Evolutionary conservation across 2,113 vertebrate species (phyloP), one percentile per base, ranked within the genome.

Genomic region (Camelus bactrianus): DNA sequence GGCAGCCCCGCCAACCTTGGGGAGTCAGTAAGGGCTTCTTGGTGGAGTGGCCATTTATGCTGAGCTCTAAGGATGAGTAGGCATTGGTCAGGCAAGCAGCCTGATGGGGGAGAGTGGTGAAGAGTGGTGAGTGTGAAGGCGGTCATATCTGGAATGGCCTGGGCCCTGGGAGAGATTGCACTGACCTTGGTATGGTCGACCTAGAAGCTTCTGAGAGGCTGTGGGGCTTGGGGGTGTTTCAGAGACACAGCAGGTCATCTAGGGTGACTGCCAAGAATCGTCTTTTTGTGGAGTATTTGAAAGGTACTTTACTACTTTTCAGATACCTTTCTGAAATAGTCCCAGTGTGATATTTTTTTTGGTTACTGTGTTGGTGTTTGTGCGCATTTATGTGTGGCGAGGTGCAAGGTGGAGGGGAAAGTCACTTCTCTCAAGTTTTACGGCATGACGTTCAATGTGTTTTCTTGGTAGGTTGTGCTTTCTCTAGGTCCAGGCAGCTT

Each of bases 281-380:
- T 96, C 6, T 54, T 91, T 93, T 93, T 91, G 83, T 87, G 67
- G 58, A 76, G 11, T 95, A 65, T 93, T 85, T 86, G 86, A 64
- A 94, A 94, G 58, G 35, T 24, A 82, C 24, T 92, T 94, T 88
- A 95, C 93, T 79, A 42, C 67, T 65, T 86, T 80, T 82, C 38
- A 67, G 86, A 79, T 89, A 52, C 38, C 65, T 16, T 92, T 73
- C 86, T 83, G 93, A 95, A 96, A 75, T 82, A 65, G 95, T 82
- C 89, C 96, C 48, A 20, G 26, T 89, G 86, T 93, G 92, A 32
- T 93, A 76, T 26, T 98, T 94, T 46, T 83, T 3, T 73, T 95
- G 35, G 62, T 75, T 94, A 84, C 79, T 64, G 70, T 62, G 26
- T 90, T 56, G 83, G 42, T 93, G n/a, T 80, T 93, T 82, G 26